Conservation (phyloP, 1,140 invertebrate species). For the Penaeus japonicus region DNA sequence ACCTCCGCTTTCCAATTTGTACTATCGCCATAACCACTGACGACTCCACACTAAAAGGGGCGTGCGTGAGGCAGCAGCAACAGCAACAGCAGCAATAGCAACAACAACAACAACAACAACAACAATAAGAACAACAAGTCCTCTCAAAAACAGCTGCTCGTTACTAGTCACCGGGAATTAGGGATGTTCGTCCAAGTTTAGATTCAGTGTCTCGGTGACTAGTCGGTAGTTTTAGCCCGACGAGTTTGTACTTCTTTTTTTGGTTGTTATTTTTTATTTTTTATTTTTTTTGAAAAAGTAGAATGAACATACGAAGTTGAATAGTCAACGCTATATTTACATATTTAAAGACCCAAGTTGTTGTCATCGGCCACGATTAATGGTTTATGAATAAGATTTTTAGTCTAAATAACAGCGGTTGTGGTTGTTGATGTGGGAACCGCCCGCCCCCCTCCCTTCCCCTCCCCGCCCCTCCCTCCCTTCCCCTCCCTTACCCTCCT, state of each 20-base stretch:
- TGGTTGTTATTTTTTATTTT: too few species aligned
- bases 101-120: conserved; percentile 11
- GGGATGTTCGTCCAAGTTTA: conserved; percentile 26
- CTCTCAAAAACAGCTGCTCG: too few species aligned
- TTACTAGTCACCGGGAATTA: not conserved
- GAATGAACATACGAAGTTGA: too few species aligned
- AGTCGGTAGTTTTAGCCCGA: not conserved
- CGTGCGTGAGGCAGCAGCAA: conserved; percentile 29
- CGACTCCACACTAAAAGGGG: conserved; percentile 25
- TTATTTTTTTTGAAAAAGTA: too few species aligned
- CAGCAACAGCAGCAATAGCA: not conserved
- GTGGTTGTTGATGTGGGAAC: conserved; percentile 22
- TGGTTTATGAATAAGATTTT: too few species aligned
- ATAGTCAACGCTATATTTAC: not conserved
- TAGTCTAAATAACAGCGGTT: too few species aligned
- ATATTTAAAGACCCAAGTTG: not conserved
- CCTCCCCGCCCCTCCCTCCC: not conserved
- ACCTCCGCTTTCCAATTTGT: conserved; percentile 29
- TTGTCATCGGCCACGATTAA: too few species aligned
- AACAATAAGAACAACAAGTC: too few species aligned
- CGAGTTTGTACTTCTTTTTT: not conserved
- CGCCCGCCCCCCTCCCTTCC: not conserved
- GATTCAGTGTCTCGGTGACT: conserved; percentile 10
- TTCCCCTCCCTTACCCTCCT: not conserved
- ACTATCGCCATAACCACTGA: conserved; percentile 25